Conservation (phyloP, 1,140 invertebrate species). For the Drosophila sp. region DNA sequence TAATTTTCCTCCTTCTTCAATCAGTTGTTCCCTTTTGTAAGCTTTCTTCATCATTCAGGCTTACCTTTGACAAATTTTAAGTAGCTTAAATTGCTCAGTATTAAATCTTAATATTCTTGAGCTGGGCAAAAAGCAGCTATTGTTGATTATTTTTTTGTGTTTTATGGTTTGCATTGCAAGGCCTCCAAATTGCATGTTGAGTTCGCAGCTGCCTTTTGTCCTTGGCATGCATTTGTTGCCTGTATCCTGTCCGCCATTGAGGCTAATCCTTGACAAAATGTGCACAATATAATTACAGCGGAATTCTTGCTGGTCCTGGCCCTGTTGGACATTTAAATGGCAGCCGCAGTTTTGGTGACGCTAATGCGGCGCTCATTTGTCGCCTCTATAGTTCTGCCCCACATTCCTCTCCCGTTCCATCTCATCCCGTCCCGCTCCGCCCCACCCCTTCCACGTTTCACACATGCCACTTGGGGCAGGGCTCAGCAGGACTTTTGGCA, state of each 20-base stretch:
- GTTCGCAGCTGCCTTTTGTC: background rate
- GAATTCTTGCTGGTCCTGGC: slow-evolving; percentile 8
- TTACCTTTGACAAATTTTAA: slow-evolving; percentile 25
- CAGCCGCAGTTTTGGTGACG: slow-evolving; percentile 50
- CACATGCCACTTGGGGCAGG: slow-evolving; percentile 44
- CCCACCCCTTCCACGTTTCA: background rate
- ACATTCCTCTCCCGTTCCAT: background rate
- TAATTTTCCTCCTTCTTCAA: background rate
- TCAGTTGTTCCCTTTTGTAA: background rate
- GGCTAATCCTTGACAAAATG: slow-evolving; percentile 51
- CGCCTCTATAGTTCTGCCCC: slow-evolving; percentile 27
- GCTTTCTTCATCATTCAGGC: background rate
- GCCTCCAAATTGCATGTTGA: slow-evolving; percentile 18
- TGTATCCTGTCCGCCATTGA: slow-evolving; percentile 22
- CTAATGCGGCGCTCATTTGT: slow-evolving; percentile 62
- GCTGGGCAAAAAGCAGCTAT: slow-evolving; percentile 3
- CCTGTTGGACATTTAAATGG: slow-evolving; percentile 44
- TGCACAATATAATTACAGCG: slow-evolving; percentile 50
- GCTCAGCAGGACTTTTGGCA: slow-evolving; percentile 58
- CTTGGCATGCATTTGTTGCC: slow-evolving; percentile 39
- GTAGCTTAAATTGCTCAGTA: slow-evolving; percentile 29
- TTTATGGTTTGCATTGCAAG: slow-evolving; percentile 8
- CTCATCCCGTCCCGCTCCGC: no score
- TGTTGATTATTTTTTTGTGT: background rate
- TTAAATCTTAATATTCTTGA: slow-evolving; percentile 12